Percentiles rank a stretch among this genome's conserved stretches.
phyloP scores from a whole-genome alignment of 1,140 invertebrate species.

The Pachypeltis micranthus region DNA sequence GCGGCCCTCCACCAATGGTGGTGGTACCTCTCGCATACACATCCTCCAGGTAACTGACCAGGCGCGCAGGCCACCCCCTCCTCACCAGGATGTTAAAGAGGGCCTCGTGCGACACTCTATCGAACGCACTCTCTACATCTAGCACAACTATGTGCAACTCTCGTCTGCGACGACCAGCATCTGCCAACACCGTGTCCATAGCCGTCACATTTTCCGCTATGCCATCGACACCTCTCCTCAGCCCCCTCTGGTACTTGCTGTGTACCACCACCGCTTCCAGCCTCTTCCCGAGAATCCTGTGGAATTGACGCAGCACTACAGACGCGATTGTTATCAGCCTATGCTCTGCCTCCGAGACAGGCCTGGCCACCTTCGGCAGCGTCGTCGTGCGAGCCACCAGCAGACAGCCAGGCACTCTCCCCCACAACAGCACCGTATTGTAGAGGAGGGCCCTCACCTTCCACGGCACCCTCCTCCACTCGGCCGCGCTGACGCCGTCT shows the following conservation, averaged over 20 bases:
- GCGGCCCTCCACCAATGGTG: not conserved
- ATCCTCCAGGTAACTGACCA: not conserved
- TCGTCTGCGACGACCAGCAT: not conserved
- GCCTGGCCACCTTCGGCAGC: not conserved
- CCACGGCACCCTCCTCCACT: not conserved
- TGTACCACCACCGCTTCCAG: not conserved
- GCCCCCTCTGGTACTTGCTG: not conserved
- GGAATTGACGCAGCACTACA: not conserved
- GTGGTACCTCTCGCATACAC: not conserved
- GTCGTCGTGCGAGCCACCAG: not conserved
- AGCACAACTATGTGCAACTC: not conserved
- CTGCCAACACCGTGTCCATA: not conserved
- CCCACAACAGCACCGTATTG: not conserved
- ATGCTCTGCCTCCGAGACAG: not conserved
- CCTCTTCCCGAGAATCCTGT: not conserved
- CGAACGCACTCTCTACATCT: not conserved
- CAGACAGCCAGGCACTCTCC: not conserved
- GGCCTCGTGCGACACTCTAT: not conserved
- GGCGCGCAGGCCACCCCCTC: not conserved
- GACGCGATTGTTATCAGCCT: not conserved
- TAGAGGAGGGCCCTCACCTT: not conserved
- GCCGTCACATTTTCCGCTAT: not conserved
- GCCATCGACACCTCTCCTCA: not conserved
- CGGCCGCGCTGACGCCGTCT: not conserved
- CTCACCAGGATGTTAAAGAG: not conserved